Evolutionary conservation across 2,888 invertebrate species (phyloP).

Genomic region (Drosophila borealis): DNA sequence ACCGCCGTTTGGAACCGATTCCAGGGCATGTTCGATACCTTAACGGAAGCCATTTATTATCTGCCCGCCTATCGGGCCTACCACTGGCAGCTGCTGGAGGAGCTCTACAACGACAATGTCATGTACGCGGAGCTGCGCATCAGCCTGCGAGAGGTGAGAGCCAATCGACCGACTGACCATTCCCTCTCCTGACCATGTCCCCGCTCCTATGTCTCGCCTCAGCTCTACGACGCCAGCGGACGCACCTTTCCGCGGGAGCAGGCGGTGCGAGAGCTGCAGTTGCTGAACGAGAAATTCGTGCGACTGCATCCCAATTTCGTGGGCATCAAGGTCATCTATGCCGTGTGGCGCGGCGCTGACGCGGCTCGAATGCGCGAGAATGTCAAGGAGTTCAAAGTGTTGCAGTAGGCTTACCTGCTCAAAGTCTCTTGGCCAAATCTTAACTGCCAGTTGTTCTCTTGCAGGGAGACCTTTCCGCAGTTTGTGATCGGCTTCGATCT

Average conservation of each 20-base stretch:
- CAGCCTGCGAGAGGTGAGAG: conserved; percentile 66
- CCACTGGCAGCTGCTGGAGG: conserved; percentile 86
- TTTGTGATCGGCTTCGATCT: conserved; percentile 89
- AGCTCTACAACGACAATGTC: conserved; percentile 87
- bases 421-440: not conserved
- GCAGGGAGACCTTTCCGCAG: conserved; percentile 84
- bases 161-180: too few relatives aligned
- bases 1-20: conserved; percentile 86
- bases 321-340: conserved; percentile 87
- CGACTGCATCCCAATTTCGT: conserved; percentile 86
- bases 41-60: conserved; percentile 85
- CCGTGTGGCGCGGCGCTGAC: conserved; percentile 66
- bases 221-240: conserved; percentile 87
- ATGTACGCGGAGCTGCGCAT: conserved; percentile 87
- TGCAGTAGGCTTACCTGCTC: conserved; percentile 70
- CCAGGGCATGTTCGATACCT: conserved; percentile 85
- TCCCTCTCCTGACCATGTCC: not conserved
- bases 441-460: conserved; percentile 7
- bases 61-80: conserved; percentile 87
- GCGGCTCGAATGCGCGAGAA: conserved; percentile 43
- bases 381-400: conserved; percentile 65
- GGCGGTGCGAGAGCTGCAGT: conserved; percentile 83
- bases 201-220: not conserved
- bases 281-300: conserved; percentile 86
- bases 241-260: conserved; percentile 85